Evolutionary conservation across 2,888 invertebrate species (phyloP).

Genomic region (Trachelus tabidus): DNA sequence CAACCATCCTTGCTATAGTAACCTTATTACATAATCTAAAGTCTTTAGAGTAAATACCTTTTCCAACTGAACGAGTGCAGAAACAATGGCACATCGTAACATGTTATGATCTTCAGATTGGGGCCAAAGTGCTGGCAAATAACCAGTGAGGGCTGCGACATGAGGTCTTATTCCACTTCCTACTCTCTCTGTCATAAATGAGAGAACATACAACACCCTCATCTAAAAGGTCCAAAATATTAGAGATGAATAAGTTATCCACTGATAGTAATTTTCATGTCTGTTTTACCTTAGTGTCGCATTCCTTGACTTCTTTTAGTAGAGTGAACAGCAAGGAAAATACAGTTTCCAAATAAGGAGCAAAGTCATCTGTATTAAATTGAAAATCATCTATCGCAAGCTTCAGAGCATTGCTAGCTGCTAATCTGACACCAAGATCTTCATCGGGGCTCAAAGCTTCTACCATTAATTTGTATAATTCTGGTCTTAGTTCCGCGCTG

Average conservation of each 20-base stretch:
- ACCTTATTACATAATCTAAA: neutral
- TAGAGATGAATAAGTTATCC: conserved; percentile 18
- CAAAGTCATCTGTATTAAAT: conserved; percentile 87
- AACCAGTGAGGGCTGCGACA: conserved; percentile 78
- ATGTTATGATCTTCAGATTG: conserved; percentile 90
- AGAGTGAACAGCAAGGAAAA: conserved; percentile 85
- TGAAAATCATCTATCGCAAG: conserved; percentile 92
- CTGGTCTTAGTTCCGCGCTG: conserved; percentile 80
- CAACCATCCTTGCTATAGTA: neutral
- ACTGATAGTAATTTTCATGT: neutral
- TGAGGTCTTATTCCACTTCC: conserved; percentile 80
- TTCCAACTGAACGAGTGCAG: conserved; percentile 86
- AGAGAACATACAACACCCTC: conserved; percentile 90
- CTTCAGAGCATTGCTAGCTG: conserved; percentile 86
- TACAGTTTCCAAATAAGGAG: conserved; percentile 82
- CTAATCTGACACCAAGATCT: conserved; percentile 89
- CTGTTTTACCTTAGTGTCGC: conserved; percentile 84
- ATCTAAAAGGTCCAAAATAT: conserved; percentile 70
- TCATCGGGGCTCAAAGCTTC: conserved; percentile 80
- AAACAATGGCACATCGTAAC: conserved; percentile 90
- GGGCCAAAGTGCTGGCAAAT: conserved; percentile 89
- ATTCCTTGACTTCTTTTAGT: conserved; percentile 88
- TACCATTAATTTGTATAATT: conserved; percentile 82
- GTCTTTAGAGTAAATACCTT: conserved; percentile 68
- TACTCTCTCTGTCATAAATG: conserved; percentile 88